Evolutionary conservation across 2,797 vertebrate species (phyloP), one percentile per base, ranked within the genome.

Genomic region (Pipistrellus pygmaeus): DNA sequence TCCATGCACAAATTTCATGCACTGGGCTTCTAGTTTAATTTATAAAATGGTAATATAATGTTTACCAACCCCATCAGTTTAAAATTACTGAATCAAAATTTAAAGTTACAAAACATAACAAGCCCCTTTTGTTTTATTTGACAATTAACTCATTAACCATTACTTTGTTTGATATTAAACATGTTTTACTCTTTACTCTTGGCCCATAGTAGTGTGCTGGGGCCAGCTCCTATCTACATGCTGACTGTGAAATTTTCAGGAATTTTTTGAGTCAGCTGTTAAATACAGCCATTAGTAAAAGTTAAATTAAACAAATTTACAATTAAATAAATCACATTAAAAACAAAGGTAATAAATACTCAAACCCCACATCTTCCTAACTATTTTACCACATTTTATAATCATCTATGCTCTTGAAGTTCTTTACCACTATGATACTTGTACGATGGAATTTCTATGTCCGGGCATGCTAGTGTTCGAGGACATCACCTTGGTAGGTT

Each of bases 371-470:
- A 44, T 76, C 76, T 76, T 80, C n/a, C 80, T 53, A 85, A 83
- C 71, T 85, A 68, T 53, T 68, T 84, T 55, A 55, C 44, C 62
- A 73, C 2, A 64, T 30, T 53, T 89, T 82, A 77, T 85, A 88
- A 44, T 68, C 32, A 76, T 53, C 73, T 18, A 8, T 15, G 14
- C 21, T 82, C 35, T 64, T 68, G 25, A 57, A 46, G 32, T 46
- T 60, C 38, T n/a, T 88, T 15, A 17, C 13, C 64, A 38, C 60
- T 60, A 1, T 44, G 32, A 44, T 23, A 3, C 18, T 30, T 62
- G 6, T 12, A 1, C 8, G 15, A 60, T 21, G 15, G 75, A 55
- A n/a, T 73, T n/a, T 35, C 60, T 64, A 38, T 15, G 17, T 3
- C 27, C 23, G 5, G 35, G 41, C 5, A 0, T 3, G 11, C 23